Percentiles rank a stretch among this genome's conserved stretches.
phyloP scores from a whole-genome alignment of 2,888 invertebrate genomes.

The Oscheius onirici region DNA sequence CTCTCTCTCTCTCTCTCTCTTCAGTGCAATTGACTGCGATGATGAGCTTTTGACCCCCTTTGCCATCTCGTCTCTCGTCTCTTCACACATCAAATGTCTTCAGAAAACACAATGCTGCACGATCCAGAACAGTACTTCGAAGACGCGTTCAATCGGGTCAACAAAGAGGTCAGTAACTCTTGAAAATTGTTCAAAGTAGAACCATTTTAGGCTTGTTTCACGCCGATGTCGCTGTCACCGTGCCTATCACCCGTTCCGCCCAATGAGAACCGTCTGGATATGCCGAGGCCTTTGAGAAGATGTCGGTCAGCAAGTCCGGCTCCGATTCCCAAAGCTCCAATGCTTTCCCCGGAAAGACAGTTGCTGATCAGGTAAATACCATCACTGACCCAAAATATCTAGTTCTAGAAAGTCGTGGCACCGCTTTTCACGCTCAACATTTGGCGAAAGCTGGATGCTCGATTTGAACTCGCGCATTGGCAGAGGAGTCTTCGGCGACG shows the following conservation, averaged over 20 bases:
- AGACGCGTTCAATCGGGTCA: constrained; percentile 28
- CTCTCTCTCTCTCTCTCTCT: background rate
- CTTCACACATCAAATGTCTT: background rate
- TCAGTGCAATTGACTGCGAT: too few relatives aligned
- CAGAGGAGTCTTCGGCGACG: constrained; percentile 35
- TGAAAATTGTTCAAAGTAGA: background rate
- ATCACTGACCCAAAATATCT: background rate
- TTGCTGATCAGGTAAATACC: constrained; percentile 15
- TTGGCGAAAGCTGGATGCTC: constrained; percentile 51
- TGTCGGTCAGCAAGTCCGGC: constrained; percentile 57
- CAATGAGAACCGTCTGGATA: constrained; percentile 28
- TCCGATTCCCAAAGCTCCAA: constrained; percentile 36
- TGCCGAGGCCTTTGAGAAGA: constrained; percentile 48
- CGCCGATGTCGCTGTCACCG: constrained; percentile 18
- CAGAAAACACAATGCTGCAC: constrained; percentile 18
- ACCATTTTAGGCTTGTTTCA: constrained; percentile 11
- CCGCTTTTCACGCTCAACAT: constrained; percentile 52
- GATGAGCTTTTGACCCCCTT: background rate
- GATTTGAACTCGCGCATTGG: constrained; percentile 23
- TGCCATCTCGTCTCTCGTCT: background rate
- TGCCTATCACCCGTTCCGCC: constrained; percentile 24
- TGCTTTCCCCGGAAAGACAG: constrained; percentile 28
- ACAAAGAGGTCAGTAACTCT: constrained; percentile 10
- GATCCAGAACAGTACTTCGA: constrained; percentile 31
- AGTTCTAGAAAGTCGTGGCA: constrained; percentile 59